Evolutionary conservation across 2,888 invertebrate species (phyloP), one percentile per base, ranked within the genome.

Genomic region (Drosophila meridiana): DNA sequence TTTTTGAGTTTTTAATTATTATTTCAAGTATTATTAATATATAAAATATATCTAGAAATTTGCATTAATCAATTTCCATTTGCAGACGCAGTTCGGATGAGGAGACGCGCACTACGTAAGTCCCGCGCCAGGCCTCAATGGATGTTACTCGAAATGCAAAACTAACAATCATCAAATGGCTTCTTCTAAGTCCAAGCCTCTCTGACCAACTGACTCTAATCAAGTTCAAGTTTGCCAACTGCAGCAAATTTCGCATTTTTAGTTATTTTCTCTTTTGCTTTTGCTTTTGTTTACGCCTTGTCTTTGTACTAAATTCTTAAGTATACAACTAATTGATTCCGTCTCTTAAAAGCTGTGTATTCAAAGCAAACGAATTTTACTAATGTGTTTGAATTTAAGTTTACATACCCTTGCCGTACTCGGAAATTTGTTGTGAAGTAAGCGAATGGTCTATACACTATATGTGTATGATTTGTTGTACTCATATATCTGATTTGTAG

Each of bases 21-120:
- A 20, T 20, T 20, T 20, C 20, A 20, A 20, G 20, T 20, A 20
- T 20, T 20, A 20, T 20, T 20, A 20, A 20, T 20, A 20, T 20
- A 1, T 20, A 20, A 20, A 1, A 20, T 20, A 20, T 20, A 20
- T 20, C 20, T 20, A 1, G 20, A 20, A 20, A 13, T 53, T 28
- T 6, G 34, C 7, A 30, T 11, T 56, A 30, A 20, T 55, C 36
- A 5, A 40, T n/a, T 55, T 82, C 30, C 65, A 66, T 91, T 91
- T 92, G 20, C 83, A 92, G 92, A 65, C 90, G 90, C 73, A 92
- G 92, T 69, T 92, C 92, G 38, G 92, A 92, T 45, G 92, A 92
- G 82, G 92, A 92, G 56, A 91, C 90, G 36, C 90, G 91, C 64
- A 91, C 91, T 74, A 92, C 92, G 92, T 92, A 92, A 92, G 92